Base-by-base conservation (phyloP, 2,888 invertebrate species). In the Eumacrocentrus americanus region DNA sequence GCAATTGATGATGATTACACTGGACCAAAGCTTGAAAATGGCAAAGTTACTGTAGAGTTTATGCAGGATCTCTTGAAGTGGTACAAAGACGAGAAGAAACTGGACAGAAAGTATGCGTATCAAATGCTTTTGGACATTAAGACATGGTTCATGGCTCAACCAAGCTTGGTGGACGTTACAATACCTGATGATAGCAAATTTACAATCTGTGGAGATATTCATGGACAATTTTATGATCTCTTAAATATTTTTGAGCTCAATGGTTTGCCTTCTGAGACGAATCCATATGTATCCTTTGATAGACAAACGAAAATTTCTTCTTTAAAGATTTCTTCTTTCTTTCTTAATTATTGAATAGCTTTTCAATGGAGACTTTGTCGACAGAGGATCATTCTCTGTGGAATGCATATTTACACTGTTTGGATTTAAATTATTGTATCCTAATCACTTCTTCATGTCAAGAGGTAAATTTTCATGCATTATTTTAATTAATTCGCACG, bases 311-410 rank as follows among this genome's bases (percentile, higher is more conserved):
- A n/a, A 18, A 29, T 6, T 6, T 29, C 29, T 4, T 29, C 9
- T 29, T 29, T 29, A 29, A 9, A 6, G 5, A 29, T 29, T 29
- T 6, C 4, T 29, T 29, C 29, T 6, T 29, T 29, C 46, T 44
- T 25, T 3, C 7, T 46, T 25, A 47, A 59, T 29, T 9, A 61
- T 51, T 58, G 55, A 48, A 55, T 72, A 90, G 88, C 84, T 99
- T 69, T 99, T 99, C 82, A 99, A 99, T 81, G 98, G 98, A 62
- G 99, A 99, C 83, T 99, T 99, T 82, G 99, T 99, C 14, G 99
- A 99, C 82, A 86, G 99, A 82, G 99, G 99, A 11, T 98, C 98
- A 0, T 99, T 99, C 82, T 98, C 98, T 34, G 98, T 99, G 25
- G 99, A 99, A 83, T 98, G 98, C 80, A 99, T 99, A 77, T 96